Percentiles rank a stretch among this genome's conserved stretches.
phyloP scores from a whole-genome alignment of 2,888 invertebrate species.

The Lagria hirta region DNA sequence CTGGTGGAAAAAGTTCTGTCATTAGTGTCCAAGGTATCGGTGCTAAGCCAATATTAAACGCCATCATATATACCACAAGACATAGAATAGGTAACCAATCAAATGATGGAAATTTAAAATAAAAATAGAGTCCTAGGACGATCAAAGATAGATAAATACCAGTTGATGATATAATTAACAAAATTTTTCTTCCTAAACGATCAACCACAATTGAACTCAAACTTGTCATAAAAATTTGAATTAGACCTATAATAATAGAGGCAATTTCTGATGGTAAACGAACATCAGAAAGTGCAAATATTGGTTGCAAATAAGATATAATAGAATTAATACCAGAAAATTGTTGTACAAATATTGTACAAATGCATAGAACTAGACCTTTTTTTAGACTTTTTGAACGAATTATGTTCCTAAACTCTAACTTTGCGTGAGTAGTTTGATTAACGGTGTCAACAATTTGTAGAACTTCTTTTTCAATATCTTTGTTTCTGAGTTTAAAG shows the following conservation, averaged over 20 bases:
- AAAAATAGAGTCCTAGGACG: conserved; percentile 35
- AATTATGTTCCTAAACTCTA: conserved; percentile 14
- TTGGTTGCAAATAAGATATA: conserved; percentile 72
- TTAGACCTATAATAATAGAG: conserved; percentile 73
- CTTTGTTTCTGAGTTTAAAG: conserved; percentile 33
- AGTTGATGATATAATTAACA: conserved; percentile 69
- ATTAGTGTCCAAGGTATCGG: conserved; percentile 80
- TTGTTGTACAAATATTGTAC: conserved; percentile 45
- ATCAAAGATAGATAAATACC: conserved; percentile 62
- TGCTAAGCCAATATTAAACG: conserved; percentile 71
- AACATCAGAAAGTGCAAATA: conserved; percentile 58
- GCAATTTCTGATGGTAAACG: conserved; percentile 60
- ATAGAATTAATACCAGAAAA: conserved; percentile 71
- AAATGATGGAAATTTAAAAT: too few species aligned
- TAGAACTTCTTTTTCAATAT: conserved; percentile 8
- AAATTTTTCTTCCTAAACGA: conserved; percentile 68
- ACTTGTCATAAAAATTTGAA: conserved; percentile 71
- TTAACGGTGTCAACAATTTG: conserved; percentile 1
- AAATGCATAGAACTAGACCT: conserved; percentile 50
- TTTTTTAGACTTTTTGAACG: conserved; percentile 28
- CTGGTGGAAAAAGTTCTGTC: conserved; percentile 77
- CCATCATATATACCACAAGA: conserved; percentile 68
- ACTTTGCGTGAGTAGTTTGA: too few species aligned
- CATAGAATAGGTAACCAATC: conserved; percentile 74
- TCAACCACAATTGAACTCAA: conserved; percentile 75